These are phyloP conservation scores for Galeruca laticollis DNA, from an alignment of 2,888 invertebrate species.

Conservation along the genomic window DNA sequence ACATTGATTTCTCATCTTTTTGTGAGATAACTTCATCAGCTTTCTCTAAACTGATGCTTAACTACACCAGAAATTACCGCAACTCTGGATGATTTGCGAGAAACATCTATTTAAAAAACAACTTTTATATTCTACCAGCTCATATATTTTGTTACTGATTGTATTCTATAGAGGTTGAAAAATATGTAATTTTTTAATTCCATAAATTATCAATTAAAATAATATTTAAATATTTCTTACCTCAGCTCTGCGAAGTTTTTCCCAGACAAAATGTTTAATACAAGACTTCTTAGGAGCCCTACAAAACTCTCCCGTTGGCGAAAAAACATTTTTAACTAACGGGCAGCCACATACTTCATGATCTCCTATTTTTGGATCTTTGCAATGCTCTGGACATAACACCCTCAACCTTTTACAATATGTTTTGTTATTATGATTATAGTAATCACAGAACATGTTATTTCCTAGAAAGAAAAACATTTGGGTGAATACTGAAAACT, in stretches of 20 bases:
- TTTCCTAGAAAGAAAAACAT: constrained; percentile 68
- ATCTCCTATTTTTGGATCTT: constrained; percentile 90
- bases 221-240: constrained; percentile 66
- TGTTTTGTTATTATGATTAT: constrained; percentile 87
- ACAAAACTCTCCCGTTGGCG: constrained; percentile 89
- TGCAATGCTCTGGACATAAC: constrained; percentile 97
- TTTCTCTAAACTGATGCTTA: too few species aligned
- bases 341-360: constrained; percentile 95
- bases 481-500: too few species aligned
- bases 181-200: not conserved
- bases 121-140: too few species aligned
- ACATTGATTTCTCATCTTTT: too few species aligned
- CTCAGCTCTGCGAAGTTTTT: constrained; percentile 92
- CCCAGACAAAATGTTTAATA: constrained; percentile 94
- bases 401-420: constrained; percentile 97
- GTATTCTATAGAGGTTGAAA: too few species aligned
- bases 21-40: too few species aligned
- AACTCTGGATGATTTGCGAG: too few species aligned
- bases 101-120: too few species aligned
- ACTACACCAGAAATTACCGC: too few species aligned
- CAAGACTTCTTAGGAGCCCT: constrained; percentile 90
- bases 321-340: constrained; percentile 85
- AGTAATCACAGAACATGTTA: constrained; percentile 98
- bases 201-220: not conserved
- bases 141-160: too few species aligned